These are phyloP conservation scores for Chelonoidis abingdonii DNA, from an alignment of 2,113 vertebrate species.

Conservation along the genomic window DNA sequence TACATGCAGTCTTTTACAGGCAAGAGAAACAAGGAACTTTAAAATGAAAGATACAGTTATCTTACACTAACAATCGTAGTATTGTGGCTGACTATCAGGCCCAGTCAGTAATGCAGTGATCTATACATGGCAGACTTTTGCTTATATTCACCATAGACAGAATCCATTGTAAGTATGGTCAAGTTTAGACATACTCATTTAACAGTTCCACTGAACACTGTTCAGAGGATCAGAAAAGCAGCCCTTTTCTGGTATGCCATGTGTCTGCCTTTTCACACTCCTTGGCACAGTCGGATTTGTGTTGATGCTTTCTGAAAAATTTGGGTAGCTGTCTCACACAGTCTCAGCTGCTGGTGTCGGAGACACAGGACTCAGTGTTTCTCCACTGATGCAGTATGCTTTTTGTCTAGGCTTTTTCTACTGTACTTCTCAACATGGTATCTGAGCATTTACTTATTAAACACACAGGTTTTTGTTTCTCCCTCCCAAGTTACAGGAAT, in stretches of 20 bases:
- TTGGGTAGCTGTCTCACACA: accelerated
- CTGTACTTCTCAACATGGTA: accelerated
- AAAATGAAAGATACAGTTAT: neutral
- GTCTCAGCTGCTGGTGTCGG: neutral
- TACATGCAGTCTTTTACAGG: neutral
- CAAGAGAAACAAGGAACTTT: neutral
- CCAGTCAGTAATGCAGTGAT: neutral
- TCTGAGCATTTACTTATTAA: accelerated
- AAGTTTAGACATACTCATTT: neutral
- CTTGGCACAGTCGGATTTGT: accelerated
- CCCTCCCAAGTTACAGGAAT: neutral
- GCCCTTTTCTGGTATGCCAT: neutral
- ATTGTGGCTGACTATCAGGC: neutral
- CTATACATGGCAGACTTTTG: neutral
- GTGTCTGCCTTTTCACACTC: accelerated
- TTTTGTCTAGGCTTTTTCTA: accelerated
- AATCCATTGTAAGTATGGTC: neutral
- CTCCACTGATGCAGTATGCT: neutral
- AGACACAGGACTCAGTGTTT: neutral
- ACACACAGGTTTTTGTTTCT: neutral
- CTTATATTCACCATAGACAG: neutral
- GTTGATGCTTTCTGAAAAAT: neutral
- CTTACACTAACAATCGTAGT: neutral
- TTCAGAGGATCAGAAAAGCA: neutral
- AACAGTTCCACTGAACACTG: neutral